Evolutionary conservation across 2,113 vertebrate genomes (phyloP).

Genomic region (Planiliza haematocheilus): DNA sequence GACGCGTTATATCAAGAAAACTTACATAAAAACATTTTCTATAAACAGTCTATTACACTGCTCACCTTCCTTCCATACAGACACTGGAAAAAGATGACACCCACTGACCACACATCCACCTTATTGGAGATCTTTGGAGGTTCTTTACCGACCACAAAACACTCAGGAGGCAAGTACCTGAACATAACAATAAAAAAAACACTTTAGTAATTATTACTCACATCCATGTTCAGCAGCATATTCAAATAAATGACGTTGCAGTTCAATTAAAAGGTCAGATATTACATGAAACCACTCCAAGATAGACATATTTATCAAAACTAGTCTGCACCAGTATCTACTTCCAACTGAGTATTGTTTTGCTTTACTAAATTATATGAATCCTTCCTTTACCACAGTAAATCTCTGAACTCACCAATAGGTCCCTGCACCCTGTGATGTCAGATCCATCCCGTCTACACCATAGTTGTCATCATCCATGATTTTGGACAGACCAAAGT

Average conservation of each 20-base stretch:
- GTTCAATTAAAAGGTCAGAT: too few species aligned
- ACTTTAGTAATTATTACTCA: too few species aligned
- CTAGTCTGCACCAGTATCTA: too few species aligned
- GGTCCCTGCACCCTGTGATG: constrained; percentile 97
- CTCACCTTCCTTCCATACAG: constrained; percentile 98
- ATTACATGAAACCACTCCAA: too few species aligned
- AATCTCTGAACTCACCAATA: constrained; percentile 88
- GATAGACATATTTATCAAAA: too few species aligned
- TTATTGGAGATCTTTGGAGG: constrained; percentile 99
- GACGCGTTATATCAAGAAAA: neutral
- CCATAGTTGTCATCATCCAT: constrained; percentile 99
- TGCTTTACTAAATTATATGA: neutral
- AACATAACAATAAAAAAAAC: neutral
- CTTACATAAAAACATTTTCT: neutral
- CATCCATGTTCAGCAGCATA: too few species aligned
- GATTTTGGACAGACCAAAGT: constrained; percentile 99
- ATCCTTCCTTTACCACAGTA: neutral
- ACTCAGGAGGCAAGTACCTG: constrained; percentile 98
- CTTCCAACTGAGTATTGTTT: too few species aligned
- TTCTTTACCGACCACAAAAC: constrained; percentile 99
- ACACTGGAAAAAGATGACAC: constrained; percentile 99
- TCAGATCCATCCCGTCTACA: constrained; percentile 98
- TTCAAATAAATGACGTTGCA: too few species aligned
- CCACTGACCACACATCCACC: constrained; percentile 99
- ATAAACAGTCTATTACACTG: neutral